Base-by-base conservation (phyloP, 2,797 vertebrate species). In the Setipinna tenuifilis region DNA sequence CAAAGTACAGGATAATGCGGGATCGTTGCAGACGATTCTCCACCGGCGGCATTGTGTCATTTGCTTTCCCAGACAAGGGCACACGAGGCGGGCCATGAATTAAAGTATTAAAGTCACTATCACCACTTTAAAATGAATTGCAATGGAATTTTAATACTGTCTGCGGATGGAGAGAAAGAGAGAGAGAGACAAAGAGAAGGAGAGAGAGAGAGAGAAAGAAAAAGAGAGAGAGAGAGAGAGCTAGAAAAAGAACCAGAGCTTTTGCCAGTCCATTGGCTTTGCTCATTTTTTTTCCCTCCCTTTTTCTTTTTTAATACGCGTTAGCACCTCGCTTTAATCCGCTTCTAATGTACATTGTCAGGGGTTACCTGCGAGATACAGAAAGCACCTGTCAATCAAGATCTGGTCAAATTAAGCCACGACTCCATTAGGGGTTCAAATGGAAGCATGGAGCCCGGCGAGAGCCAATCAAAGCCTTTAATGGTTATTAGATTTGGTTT, bases 291-390 rank as follows among this genome's bases (percentile, higher is more conserved):
- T 78, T 44, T 78, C 19, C 23, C 14, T 54, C 50, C 35, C 12
- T 21, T 21, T 31, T 44, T 44, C 19, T 78, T 78, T 16, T 95
- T 95, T 96, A 96, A 96, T 95, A 95, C 92, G 94, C 92, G 92
- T 94, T 94, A 95, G 94, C 95, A 95, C 94, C 95, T 94, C 92
- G 95, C 93, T 93, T 94, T 95, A 96, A 95, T 95, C 94, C 94
- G 93, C 96, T 95, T 93, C 94, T 95, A 95, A 95, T 95, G 94
- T 95, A 94, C 95, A 90, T 95, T 91, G 92, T 96, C 93, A 96
- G 94, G 96, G 95, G 95, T 96, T 95, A 95, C 94, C 92, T 17
- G 94, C 93, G 94, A 93, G 95, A 94, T 94, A 95, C 92, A 93
- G 95, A 95, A 95, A 96, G 93, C 93, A 93, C 88, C 95, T 95